Percentiles rank a stretch among this genome's conserved stretches.
These are phyloP conservation scores for Ophion costatus DNA, from an alignment of 2,888 invertebrate genomes.

Conservation along the genomic window DNA sequence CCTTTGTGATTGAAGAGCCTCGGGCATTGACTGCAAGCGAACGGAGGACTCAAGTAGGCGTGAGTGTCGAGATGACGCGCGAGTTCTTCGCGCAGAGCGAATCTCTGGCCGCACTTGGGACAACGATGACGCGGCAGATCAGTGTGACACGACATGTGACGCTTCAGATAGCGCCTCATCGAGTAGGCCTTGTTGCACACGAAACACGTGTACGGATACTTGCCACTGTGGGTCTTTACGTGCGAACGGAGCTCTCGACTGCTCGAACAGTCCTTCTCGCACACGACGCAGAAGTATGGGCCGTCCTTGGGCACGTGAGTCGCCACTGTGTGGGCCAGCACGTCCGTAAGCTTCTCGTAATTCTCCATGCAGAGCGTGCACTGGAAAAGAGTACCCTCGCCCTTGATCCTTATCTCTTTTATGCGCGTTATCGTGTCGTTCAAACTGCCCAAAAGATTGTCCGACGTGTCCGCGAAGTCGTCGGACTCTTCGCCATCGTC, in stretches of 20 bases:
- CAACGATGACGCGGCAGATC: slow-evolving; percentile 80
- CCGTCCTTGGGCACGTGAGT: slow-evolving; percentile 79
- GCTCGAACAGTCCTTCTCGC: slow-evolving; percentile 86
- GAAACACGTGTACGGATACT: slow-evolving; percentile 85
- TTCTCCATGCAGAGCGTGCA: slow-evolving; percentile 80
- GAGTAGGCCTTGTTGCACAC: slow-evolving; percentile 80
- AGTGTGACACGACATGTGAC: slow-evolving; percentile 81
- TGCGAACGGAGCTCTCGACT: slow-evolving; percentile 85
- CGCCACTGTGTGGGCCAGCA: slow-evolving; percentile 78
- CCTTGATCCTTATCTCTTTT: slow-evolving; percentile 78
- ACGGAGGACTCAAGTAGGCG: slow-evolving; percentile 74
- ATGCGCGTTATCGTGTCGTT: slow-evolving; percentile 80
- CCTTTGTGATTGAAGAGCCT: slow-evolving; percentile 80
- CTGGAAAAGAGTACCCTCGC: slow-evolving; percentile 76
- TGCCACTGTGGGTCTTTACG: slow-evolving; percentile 85
- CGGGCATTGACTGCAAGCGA: slow-evolving; percentile 79
- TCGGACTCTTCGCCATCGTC: slow-evolving; percentile 73
- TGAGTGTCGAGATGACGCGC: slow-evolving; percentile 76
- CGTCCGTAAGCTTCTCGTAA: slow-evolving; percentile 75
- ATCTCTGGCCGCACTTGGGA: slow-evolving; percentile 79
- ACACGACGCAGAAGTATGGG: slow-evolving; percentile 86
- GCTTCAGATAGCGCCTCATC: slow-evolving; percentile 79
- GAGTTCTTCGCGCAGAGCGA: slow-evolving; percentile 76
- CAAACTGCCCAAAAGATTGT: slow-evolving; percentile 78
- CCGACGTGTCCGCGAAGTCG: slow-evolving; percentile 71